These are phyloP conservation scores for Shinisaurus crocodilurus DNA, from an alignment of 2,113 vertebrate species.

Conservation along the genomic window DNA sequence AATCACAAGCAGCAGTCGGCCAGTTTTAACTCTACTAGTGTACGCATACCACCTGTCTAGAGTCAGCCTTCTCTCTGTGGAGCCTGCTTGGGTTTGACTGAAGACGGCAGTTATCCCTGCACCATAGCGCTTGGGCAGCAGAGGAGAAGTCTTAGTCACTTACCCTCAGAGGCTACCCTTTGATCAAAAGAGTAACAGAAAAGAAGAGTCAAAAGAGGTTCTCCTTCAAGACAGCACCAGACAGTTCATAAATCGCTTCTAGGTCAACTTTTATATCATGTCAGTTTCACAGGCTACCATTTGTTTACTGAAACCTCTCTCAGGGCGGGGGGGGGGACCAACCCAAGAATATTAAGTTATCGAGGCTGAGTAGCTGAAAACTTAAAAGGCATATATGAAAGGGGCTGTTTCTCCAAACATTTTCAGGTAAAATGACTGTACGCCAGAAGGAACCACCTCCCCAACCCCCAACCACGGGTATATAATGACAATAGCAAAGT, in stretches of 20 bases:
- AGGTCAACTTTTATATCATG: constrained; percentile 20
- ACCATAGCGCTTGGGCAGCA: constrained; percentile 86
- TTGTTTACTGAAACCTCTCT: constrained; percentile 22
- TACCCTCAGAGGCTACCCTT: constrained; percentile 91
- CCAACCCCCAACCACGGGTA: constrained; percentile 19
- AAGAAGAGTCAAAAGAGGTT: constrained; percentile 88
- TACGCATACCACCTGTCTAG: constrained; percentile 85
- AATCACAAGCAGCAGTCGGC: constrained; percentile 80
- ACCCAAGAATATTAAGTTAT: neutral
- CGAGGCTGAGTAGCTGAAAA: constrained; percentile 37
- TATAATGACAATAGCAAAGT: neutral
- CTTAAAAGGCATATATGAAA: neutral
- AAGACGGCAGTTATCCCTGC: constrained; percentile 88
- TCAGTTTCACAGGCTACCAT: constrained; percentile 18
- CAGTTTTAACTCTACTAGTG: constrained; percentile 77
- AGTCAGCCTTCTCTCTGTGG: constrained; percentile 85
- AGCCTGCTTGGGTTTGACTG: constrained; percentile 87
- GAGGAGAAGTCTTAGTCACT: constrained; percentile 91
- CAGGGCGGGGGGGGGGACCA: neutral
- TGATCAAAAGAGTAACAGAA: constrained; percentile 90
- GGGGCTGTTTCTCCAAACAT: neutral
- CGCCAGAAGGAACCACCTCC: constrained; percentile 32
- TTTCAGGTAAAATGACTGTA: neutral
- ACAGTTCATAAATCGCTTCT: constrained; percentile 75
- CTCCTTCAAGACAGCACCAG: constrained; percentile 73